These are phyloP conservation scores for Pimephales promelas DNA, from an alignment of 2,113 vertebrate species.

Conservation along the genomic window DNA sequence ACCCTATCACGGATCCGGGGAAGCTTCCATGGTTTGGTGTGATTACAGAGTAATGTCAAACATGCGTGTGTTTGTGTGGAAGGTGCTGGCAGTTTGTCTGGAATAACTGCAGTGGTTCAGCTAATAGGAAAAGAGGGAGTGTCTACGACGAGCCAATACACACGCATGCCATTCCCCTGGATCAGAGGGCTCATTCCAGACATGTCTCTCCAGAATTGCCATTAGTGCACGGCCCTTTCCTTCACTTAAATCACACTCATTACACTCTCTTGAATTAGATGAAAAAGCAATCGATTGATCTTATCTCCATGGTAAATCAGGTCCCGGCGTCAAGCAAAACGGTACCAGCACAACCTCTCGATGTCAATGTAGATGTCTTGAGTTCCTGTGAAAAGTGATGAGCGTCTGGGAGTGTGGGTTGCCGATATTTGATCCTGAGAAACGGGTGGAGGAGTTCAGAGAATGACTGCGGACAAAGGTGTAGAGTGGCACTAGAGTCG, in stretches of 20 bases:
- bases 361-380: conserved; percentile 30
- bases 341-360: background rate
- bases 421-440: conserved; percentile 33
- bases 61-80: conserved; percentile 33
- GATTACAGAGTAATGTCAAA: conserved; percentile 11
- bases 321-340: background rate
- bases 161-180: conserved; percentile 51
- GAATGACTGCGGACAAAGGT: conserved; percentile 32
- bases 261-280: conserved; percentile 27
- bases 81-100: conserved; percentile 48
- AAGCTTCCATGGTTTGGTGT: background rate
- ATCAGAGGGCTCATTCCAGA: conserved; percentile 42
- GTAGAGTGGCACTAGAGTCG: conserved; percentile 50
- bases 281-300: conserved; percentile 15
- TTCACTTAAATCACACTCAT: conserved; percentile 28
- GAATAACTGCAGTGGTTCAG: conserved; percentile 41
- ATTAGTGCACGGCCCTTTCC: conserved; percentile 9
- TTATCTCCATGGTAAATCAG: background rate
- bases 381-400: conserved; percentile 31
- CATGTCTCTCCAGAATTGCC: conserved; percentile 50
- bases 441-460: conserved; percentile 36
- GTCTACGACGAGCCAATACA: conserved; percentile 32
- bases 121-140: conserved; percentile 49
- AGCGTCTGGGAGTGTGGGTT: conserved; percentile 28
- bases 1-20: background rate